These are phyloP conservation scores for Alethe castanea DNA, from an alignment of 2,113 vertebrate genomes.

Conservation along the genomic window DNA sequence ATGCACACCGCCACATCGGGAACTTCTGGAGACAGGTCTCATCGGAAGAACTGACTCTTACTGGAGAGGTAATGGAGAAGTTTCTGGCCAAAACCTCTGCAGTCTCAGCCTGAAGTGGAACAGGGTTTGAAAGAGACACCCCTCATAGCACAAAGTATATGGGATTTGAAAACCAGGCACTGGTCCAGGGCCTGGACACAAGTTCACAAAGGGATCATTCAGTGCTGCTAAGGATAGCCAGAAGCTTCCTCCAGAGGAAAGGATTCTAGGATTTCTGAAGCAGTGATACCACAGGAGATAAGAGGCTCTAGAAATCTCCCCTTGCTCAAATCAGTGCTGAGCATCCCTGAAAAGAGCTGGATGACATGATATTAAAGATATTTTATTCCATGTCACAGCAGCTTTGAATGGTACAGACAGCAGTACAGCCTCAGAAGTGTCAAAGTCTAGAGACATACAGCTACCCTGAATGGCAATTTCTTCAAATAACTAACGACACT, in stretches of 20 bases:
- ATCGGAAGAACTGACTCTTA: constrained; percentile 56
- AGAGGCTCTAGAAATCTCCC: background rate
- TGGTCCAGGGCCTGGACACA: background rate
- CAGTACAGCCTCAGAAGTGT: background rate
- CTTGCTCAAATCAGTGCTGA: background rate
- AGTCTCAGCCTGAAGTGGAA: background rate
- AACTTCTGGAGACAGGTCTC: constrained; percentile 46
- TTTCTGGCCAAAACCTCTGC: constrained; percentile 17
- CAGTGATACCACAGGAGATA: background rate
- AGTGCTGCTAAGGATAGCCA: background rate
- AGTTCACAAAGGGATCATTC: background rate
- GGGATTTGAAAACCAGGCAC: constrained; percentile 23
- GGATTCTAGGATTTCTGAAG: background rate
- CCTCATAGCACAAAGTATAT: background rate
- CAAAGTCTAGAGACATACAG: accelerated
- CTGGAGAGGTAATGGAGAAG: constrained; percentile 55
- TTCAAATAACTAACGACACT: background rate
- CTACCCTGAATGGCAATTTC: background rate
- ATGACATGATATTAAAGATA: background rate
- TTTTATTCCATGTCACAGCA: background rate
- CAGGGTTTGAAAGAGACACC: background rate
- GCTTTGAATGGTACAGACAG: background rate
- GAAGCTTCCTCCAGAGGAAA: constrained; percentile 11
- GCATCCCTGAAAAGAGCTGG: background rate
- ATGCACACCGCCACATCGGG: background rate